A percentile compares a stretch with the other conserved stretches of the same genome.
Conservation (phyloP, 1,140 invertebrate genomes). For the Hyles euphorbiae region DNA sequence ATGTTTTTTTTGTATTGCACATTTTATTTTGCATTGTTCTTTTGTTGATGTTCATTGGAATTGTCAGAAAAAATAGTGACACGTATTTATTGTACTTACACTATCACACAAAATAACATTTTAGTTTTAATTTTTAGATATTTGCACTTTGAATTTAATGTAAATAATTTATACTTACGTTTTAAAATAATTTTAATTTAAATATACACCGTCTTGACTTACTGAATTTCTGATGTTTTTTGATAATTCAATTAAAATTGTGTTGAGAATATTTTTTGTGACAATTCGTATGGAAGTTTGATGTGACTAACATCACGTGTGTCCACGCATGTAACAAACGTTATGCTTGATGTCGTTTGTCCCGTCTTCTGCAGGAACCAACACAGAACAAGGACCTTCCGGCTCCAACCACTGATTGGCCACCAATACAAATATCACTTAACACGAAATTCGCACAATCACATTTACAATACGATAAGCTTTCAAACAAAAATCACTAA, state of each 20-base stretch:
- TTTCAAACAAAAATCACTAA: not conserved
- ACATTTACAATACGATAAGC: not conserved
- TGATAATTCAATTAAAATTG: no score
- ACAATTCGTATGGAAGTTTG: slow-evolving; percentile 3
- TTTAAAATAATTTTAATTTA: no score
- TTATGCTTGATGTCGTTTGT: slow-evolving; percentile 58
- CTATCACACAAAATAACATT: no score
- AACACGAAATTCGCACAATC: slow-evolving; percentile 1
- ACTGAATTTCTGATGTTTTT: no score
- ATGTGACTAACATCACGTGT: slow-evolving; percentile 57
- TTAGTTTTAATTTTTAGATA: no score
- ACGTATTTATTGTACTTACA: not conserved
- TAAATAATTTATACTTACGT: no score
- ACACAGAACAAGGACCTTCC: slow-evolving; percentile 56
- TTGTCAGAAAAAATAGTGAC: not conserved
- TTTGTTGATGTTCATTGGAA: slow-evolving; percentile 4
- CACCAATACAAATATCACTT: slow-evolving; percentile 22
- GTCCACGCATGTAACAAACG: slow-evolving; percentile 61
- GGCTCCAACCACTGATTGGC: slow-evolving; percentile 47
- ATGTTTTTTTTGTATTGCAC: not conserved
- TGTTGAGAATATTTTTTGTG: not conserved
- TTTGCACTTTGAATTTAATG: no score
- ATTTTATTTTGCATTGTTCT: not conserved
- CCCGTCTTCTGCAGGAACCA: slow-evolving; percentile 59
- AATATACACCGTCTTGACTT: no score